Percentiles rank a stretch among this genome's conserved stretches.
Conservation (phyloP, 2,797 vertebrate species). For the Loris lydekkerianus region DNA sequence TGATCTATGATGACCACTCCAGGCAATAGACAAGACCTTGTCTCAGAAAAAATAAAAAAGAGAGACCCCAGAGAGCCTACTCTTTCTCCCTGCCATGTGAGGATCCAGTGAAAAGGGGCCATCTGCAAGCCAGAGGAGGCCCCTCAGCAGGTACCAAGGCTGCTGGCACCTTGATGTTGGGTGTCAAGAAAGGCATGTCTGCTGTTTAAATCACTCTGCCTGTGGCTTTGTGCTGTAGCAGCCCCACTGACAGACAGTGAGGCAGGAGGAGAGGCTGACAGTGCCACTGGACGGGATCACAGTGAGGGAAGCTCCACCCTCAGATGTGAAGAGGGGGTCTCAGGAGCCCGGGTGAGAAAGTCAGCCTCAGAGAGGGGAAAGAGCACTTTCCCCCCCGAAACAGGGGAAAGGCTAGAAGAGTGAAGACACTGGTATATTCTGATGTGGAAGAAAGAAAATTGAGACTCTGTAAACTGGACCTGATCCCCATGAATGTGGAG, state of each 20-base stretch:
- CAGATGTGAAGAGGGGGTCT: fast-evolving
- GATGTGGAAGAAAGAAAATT: background rate
- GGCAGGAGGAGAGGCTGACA: background rate
- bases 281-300: background rate
- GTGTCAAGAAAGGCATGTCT: background rate
- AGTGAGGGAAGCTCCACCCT: background rate
- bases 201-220: background rate
- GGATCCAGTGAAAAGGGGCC: background rate
- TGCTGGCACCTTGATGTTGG: background rate
- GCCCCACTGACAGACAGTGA: background rate
- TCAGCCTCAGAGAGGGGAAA: background rate
- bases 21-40: too few species aligned
- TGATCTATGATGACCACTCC: too few species aligned
- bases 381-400: background rate
- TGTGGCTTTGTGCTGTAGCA: background rate
- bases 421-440: background rate
- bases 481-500: background rate
- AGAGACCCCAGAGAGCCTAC: too few species aligned
- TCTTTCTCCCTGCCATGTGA: background rate
- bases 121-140: background rate
- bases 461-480: background rate
- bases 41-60: too few species aligned
- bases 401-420: background rate
- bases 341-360: background rate
- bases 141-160: background rate